Conservation (phyloP, 1,140 invertebrate genomes). For the Steinernema khuongi region DNA sequence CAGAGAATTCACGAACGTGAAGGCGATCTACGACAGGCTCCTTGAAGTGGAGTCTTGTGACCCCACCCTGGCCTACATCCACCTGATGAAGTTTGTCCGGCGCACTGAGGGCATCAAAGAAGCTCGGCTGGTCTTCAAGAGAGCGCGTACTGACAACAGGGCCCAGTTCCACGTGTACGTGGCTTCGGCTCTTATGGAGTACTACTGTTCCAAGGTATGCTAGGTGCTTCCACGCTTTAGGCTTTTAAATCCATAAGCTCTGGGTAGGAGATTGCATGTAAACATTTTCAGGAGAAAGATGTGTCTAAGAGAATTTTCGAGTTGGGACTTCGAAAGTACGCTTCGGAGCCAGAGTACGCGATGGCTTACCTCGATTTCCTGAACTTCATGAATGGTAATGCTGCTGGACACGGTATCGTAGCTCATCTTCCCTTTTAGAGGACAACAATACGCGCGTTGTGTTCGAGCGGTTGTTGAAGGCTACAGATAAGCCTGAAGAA, state of each 20-base stretch:
- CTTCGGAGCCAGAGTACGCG: slow-evolving; percentile 85
- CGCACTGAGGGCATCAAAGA: slow-evolving; percentile 95
- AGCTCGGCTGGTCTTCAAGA: slow-evolving; percentile 85
- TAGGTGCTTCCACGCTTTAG: neutral
- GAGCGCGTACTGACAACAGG: slow-evolving; percentile 80
- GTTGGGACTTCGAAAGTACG: slow-evolving; percentile 91
- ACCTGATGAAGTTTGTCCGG: slow-evolving; percentile 97
- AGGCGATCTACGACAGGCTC: slow-evolving; percentile 88
- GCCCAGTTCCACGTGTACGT: slow-evolving; percentile 88
- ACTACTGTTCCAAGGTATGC: slow-evolving; percentile 85
- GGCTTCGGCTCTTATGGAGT: slow-evolving; percentile 94
- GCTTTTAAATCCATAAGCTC: too few species aligned
- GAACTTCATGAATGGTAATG: slow-evolving; percentile 87
- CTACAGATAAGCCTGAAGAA: slow-evolving; percentile 80
- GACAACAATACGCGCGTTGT: slow-evolving; percentile 97
- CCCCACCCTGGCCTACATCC: slow-evolving; percentile 90
- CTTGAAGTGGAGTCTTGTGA: slow-evolving; percentile 81
- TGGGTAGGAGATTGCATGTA: neutral
- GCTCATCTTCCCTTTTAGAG: slow-evolving; percentile 66
- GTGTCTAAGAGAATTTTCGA: slow-evolving; percentile 97
- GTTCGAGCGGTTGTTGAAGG: slow-evolving; percentile 90
- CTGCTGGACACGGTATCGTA: neutral
- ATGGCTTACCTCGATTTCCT: slow-evolving; percentile 92
- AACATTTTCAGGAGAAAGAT: slow-evolving; percentile 73
- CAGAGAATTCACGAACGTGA: slow-evolving; percentile 92